Percentiles rank a stretch among this genome's conserved stretches.
Evolutionary conservation across 2,888 invertebrate genomes (phyloP).

Genomic region (Andrena trimmerana): DNA sequence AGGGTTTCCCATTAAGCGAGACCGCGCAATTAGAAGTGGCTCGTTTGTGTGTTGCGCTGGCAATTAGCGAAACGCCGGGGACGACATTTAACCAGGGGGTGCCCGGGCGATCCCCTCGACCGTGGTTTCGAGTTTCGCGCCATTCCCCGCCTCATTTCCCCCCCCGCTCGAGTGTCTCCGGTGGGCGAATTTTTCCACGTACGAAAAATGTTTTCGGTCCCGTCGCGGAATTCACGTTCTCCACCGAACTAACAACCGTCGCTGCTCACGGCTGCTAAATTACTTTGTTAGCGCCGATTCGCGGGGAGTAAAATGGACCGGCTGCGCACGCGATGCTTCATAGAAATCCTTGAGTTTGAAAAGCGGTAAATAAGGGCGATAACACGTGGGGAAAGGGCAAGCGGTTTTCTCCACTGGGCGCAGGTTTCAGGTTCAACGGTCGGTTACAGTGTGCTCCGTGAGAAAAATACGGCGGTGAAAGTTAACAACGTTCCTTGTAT

Average conservation of each 20-base stretch:
- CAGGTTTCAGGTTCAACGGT: not conserved
- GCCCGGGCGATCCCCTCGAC: conserved; percentile 31
- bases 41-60: conserved; percentile 59
- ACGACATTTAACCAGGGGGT: conserved; percentile 52
- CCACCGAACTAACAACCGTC: not conserved
- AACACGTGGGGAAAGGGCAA: not conserved
- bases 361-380: not conserved
- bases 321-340: too few relatives aligned
- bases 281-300: not conserved
- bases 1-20: conserved; percentile 64
- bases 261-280: not conserved
- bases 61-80: conserved; percentile 63
- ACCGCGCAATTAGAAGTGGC: conserved; percentile 64
- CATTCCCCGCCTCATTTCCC: not conserved
- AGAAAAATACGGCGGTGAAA: not conserved
- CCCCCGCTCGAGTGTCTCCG: not conserved
- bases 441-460: not conserved
- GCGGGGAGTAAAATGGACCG: not conserved
- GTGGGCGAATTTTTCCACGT: not conserved
- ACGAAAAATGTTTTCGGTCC: conserved; percentile 1
- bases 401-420: not conserved
- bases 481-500: conserved; percentile 29
- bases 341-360: not conserved
- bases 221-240: not conserved
- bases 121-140: conserved; percentile 37